A percentile compares a stretch with the other conserved stretches of the same genome.
phyloP scores from a whole-genome alignment of 2,888 invertebrate genomes.

The Lapara coniferarum region DNA sequence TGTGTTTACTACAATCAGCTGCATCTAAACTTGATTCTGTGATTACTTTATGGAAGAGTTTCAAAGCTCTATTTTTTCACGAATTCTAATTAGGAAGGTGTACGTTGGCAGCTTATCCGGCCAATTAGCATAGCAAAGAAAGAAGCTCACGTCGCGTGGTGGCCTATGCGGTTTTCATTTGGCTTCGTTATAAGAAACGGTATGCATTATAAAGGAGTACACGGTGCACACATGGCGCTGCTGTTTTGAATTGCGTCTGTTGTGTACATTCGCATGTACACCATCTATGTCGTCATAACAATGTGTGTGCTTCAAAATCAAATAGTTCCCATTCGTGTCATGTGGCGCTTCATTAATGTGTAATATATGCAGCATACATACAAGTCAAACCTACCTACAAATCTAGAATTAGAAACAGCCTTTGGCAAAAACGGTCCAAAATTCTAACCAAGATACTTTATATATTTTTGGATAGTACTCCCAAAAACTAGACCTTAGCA shows the following conservation, averaged over 20 bases:
- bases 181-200: conserved; percentile 52
- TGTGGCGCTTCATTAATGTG: neutral
- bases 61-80: conserved; percentile 44
- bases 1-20: neutral
- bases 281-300: conserved; percentile 3
- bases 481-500: too few species aligned
- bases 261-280: conserved; percentile 16
- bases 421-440: too few species aligned
- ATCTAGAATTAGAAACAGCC: too few species aligned
- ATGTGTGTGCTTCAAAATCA: neutral
- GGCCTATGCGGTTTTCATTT: conserved; percentile 55
- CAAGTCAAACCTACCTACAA: too few species aligned
- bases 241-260: conserved; percentile 36
- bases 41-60: conserved; percentile 39
- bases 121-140: conserved; percentile 71
- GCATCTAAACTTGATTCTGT: neutral
- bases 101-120: conserved; percentile 60
- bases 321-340: neutral
- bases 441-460: too few species aligned
- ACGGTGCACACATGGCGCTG: conserved; percentile 45
- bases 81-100: conserved; percentile 56
- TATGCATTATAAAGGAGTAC: conserved; percentile 54
- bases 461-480: too few species aligned
- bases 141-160: conserved; percentile 54
- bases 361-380: neutral